A percentile compares a stretch with the other conserved stretches of the same genome.
Evolutionary conservation across 2,797 vertebrate genomes (phyloP).

Genomic region (Gallirallus australis): DNA sequence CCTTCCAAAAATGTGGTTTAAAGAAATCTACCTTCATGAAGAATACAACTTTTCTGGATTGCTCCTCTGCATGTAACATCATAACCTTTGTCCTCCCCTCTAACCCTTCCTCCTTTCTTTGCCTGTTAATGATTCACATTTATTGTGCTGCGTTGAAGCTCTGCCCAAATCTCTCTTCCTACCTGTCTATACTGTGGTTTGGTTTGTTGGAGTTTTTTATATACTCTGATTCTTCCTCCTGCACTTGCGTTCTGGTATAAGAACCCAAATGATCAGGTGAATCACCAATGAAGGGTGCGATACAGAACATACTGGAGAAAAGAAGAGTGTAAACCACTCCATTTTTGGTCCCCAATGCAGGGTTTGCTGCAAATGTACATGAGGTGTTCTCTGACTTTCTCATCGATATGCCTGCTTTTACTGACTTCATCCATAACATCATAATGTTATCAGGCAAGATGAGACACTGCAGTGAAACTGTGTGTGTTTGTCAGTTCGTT

Average conservation of each 20-base stretch:
- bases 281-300: neutral
- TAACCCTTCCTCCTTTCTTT: neutral
- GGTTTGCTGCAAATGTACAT: neutral
- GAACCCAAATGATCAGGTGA: neutral
- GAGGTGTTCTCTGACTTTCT: neutral
- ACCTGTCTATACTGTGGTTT: neutral
- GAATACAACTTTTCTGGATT: neutral
- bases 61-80: neutral
- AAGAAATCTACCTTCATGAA: neutral
- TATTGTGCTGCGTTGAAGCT: neutral
- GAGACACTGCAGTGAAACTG: neutral
- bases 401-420: neutral
- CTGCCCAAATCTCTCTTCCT: neutral
- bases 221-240: neutral
- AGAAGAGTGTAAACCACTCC: neutral
- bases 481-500: neutral
- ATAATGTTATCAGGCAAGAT: neutral
- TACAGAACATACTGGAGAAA: neutral
- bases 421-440: neutral
- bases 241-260: neutral
- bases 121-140: slow-evolving; percentile 54
- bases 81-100: slow-evolving; percentile 27
- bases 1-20: neutral
- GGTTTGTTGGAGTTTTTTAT: neutral
- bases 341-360: neutral